Base-by-base conservation (phyloP, 1,140 invertebrate species). In the Drosophila sucinea region DNA sequence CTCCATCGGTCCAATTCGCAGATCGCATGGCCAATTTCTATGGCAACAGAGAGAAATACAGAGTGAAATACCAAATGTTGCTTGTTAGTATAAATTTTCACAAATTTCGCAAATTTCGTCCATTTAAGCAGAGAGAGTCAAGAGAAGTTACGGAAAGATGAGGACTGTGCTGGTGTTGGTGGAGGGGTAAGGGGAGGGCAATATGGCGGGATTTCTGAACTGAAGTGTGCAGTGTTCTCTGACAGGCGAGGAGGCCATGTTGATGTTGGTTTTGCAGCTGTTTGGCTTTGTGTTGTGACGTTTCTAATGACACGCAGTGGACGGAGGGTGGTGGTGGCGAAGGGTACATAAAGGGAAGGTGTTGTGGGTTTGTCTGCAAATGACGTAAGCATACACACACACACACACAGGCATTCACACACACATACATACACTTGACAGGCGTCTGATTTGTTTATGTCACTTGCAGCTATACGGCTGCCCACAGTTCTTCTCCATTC, bases 401-500 rank as follows among this genome's bases (percentile, higher is more conserved):
- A 40, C 38, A 71, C 68, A 38, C 55, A 72, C 25, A 8, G 23
- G 38, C 41, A 29, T 35, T 3, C 27, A 27, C 40, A 25, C 66
- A 56, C 54, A 60, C 40, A 30, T 25, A 54, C 55, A 87, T 73
- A 76, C 70, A 77, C 77, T 89, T 87, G 83, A 83, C 83, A 87
- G 84, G 79, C 83, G 84, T 87, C 83, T 89, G 83, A 87, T 87
- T 87, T 87, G 83, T 86, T 87, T 87, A 89, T 89, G 83, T 87
- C 83, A 87, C 84, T 83, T 80, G 83, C 83, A 87, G 83, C 84
- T 87, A 80, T 89, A 87, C 33, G 80, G 84, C 84, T 87, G 80
- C 83, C 77, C 84, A 75, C 84, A 73, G 76, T 64, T 40, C 51
- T 23, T 71, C 63, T 51, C 72, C 61, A 29, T 25, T 41, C 44